Evolutionary conservation across 2,888 invertebrate species (phyloP), one percentile per base, ranked within the genome.

Genomic region (Reticulitermes lucifugus): DNA sequence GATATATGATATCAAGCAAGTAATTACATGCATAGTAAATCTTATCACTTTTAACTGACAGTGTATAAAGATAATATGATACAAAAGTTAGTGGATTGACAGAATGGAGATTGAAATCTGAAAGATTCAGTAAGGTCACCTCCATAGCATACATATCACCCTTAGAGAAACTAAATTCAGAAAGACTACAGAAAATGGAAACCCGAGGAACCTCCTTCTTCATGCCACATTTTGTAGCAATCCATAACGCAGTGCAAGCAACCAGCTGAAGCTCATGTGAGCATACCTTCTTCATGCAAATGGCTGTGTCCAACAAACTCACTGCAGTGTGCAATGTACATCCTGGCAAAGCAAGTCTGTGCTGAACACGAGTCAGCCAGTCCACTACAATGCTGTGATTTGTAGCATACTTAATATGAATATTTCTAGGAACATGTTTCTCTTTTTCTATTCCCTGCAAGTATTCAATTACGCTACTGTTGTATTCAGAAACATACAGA

Each of bases 351-450:
- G n/a, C 65, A 65, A 65, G 65, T 65, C 25, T 65, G 65, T 65
- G 65, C 65, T 65, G 65, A 25, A 65, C 65, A 65, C 65, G 65
- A n/a, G 25, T 65, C n/a, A 65, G 65, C 65, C 65, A 65, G 65
- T 65, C n/a, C 12, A 65, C 65, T 65, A 65, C 25, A 25, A 65
- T 25, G 6, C 2, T 7, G 12, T 65, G 65, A 25, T 25, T 65
- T 65, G 25, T n/a, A 1, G 65, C 9, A 65, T 25, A 73, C 14
- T 41, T 29, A n/a, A 21, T 73, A 41, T 5, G 7, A 14, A 73
- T 29, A 41, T 6, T 35, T 5, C 9, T 5, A 73, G 73, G 41
- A 29, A 73, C 41, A 73, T 35, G 35, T 14, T 21, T 73, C 7
- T 73, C 73, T 73, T 73, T 18, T 18, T 73, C 73, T 73, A 41